Percentiles rank a stretch among this genome's conserved stretches.
Evolutionary conservation across 1,140 invertebrate genomes (phyloP).

Genomic region (Drosophila busckii): DNA sequence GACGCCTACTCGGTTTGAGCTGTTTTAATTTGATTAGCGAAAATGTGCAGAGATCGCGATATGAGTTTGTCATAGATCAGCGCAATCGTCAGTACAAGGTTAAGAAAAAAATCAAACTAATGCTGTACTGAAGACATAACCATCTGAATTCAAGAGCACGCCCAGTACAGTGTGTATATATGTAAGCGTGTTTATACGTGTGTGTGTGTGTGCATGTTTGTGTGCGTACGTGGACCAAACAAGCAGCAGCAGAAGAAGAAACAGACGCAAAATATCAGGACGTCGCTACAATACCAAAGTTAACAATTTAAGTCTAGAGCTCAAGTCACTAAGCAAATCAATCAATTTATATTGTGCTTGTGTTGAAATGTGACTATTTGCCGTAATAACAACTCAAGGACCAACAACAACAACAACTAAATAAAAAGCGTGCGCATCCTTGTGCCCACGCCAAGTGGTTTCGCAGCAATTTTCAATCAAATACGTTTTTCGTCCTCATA

Average conservation of each 20-base stretch:
- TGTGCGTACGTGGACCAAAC: slow-evolving; percentile 39
- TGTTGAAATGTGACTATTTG: slow-evolving; percentile 58
- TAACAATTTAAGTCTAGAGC: slow-evolving; percentile 55
- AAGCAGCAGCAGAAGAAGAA: slow-evolving; percentile 2
- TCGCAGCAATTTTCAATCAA: slow-evolving; percentile 19
- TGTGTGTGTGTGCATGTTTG: no score
- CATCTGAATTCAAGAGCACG: no score
- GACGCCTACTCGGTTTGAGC: slow-evolving; percentile 68
- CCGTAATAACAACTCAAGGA: slow-evolving; percentile 1
- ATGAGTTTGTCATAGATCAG: slow-evolving; percentile 79
- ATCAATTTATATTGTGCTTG: slow-evolving; percentile 21
- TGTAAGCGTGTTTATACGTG: no score
- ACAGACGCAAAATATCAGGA: slow-evolving; percentile 2
- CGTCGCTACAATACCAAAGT: slow-evolving; percentile 62
- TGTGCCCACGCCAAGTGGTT: slow-evolving; percentile 18
- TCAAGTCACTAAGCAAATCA: slow-evolving; percentile 25
- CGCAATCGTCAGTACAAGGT: slow-evolving; percentile 78
- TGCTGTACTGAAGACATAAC: slow-evolving; percentile 40
- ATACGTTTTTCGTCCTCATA: no score
- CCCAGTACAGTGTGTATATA: no score
- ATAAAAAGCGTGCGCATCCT: slow-evolving; percentile 6
- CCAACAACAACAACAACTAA: slow-evolving; percentile 10
- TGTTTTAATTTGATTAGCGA: slow-evolving; percentile 74
- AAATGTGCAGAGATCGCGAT: slow-evolving; percentile 80
- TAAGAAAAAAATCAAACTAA: slow-evolving; percentile 78